phyloP scores from a whole-genome alignment of 2,113 vertebrate genomes.

The Sterna hirundo region DNA sequence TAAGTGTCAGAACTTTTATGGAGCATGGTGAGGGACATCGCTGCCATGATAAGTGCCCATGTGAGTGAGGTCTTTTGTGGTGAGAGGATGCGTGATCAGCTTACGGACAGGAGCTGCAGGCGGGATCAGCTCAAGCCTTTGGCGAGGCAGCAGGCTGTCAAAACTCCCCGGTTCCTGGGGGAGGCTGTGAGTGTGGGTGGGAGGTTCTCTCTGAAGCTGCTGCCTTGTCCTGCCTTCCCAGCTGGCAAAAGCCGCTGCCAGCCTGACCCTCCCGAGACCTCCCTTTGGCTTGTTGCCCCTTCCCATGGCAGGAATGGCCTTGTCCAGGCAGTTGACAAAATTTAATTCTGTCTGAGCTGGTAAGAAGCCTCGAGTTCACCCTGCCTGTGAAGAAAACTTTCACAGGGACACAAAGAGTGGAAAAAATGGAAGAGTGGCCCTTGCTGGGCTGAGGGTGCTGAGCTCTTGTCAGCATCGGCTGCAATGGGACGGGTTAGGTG shows the following conservation, averaged over 20 bases:
- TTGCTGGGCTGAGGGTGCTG: not conserved
- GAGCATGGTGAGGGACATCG: rapidly evolving
- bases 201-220: not conserved
- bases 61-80: not conserved
- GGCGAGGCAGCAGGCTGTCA: rapidly evolving
- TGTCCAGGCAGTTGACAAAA: not conserved
- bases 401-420: not conserved
- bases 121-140: not conserved
- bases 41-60: rapidly evolving
- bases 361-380: not conserved
- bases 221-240: not conserved
- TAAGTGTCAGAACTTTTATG: not conserved
- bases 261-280: not conserved
- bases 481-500: not conserved
- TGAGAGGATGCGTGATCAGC: rapidly evolving
- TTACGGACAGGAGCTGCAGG: not conserved
- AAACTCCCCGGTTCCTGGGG: not conserved
- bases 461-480: not conserved
- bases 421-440: not conserved
- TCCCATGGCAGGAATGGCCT: not conserved
- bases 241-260: not conserved
- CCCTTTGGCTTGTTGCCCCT: not conserved
- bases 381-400: not conserved
- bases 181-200: rapidly evolving
- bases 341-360: not conserved